Evolutionary conservation across 2,888 invertebrate species (phyloP).

Genomic region (Abscondita cerata): DNA sequence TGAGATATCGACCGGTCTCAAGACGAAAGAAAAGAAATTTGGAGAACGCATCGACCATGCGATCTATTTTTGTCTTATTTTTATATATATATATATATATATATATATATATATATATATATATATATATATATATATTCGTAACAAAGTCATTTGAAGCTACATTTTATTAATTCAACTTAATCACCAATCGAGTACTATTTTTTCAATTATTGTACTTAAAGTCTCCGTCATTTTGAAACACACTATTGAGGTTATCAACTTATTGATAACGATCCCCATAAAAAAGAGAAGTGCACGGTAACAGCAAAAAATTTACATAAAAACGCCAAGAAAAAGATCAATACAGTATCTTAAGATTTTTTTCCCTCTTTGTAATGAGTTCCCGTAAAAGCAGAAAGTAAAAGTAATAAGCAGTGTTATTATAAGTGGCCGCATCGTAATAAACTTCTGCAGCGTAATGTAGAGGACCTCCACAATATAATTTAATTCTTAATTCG

Average conservation of each 20-base stretch:
- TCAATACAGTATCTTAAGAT: not conserved
- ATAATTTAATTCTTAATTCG: constrained; percentile 36
- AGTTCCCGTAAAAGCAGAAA: not conserved
- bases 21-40: not conserved
- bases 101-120: too few relatives aligned
- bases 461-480: constrained; percentile 27
- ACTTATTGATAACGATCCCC: too few relatives aligned
- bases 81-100: not conserved
- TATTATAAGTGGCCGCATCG: constrained; percentile 18
- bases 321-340: not conserved
- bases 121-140: not conserved
- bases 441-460: constrained; percentile 24
- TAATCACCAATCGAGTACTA: too few relatives aligned
- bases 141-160: not conserved
- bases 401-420: constrained; percentile 18
- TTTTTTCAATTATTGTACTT: too few relatives aligned
- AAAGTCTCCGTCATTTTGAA: too few relatives aligned
- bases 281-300: too few relatives aligned
- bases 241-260: too few relatives aligned
- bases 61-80: not conserved
- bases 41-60: not conserved
- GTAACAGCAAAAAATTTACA: too few relatives aligned
- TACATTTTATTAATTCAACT: not conserved
- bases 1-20: not conserved
- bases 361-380: constrained; percentile 12